Evolutionary conservation across 2,113 vertebrate genomes (phyloP), one percentile per base, ranked within the genome.

Genomic region (Ammodytes dubius): DNA sequence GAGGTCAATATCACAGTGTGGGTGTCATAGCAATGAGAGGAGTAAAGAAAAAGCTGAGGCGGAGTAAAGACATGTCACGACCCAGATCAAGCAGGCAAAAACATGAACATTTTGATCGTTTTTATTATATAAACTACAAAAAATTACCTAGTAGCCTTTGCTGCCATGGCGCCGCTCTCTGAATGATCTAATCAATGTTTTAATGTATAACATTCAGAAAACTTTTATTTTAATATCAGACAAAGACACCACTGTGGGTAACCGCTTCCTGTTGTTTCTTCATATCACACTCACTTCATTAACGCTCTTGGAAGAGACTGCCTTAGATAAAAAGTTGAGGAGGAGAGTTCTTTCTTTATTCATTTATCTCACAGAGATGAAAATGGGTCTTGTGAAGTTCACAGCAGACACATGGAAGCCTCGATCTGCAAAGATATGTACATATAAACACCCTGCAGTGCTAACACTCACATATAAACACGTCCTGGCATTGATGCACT

Each of bases 191-290:
- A 52, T 47, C 11, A 1, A 15, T 46, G 43, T 67, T 27, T 27
- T 27, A 27, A 27, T 27, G 27, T 27, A 2, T 27, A 27, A 27
- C 27, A 27, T 27, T 27, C 27, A 27, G 27, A 27, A 27, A 27
- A 27, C 37, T 39, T 79, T 83, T 74, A 77, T 77, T 52, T 82
- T 74, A 7, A 82, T 71, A 82, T 69, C 1, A 75, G 57, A 56
- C 52, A 39, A 77, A 70, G 39, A 54, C 68, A 14, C 43, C 47
- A 35, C 69, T 75, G 45, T 69, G 47, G 43, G 6, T 73, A 6
- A 79, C 35, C 56, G 68, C 14, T 53, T 15, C 8, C 54, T 66
- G 5, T 64, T 39, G 47, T 77, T 27, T 74, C 46, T 57, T 78
- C 56, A 47, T 14, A 52, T 68, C 19, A 11, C 54, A 4, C 42